Evolutionary conservation across 2,113 vertebrate genomes (phyloP).

Genomic region (Pagrus major): DNA sequence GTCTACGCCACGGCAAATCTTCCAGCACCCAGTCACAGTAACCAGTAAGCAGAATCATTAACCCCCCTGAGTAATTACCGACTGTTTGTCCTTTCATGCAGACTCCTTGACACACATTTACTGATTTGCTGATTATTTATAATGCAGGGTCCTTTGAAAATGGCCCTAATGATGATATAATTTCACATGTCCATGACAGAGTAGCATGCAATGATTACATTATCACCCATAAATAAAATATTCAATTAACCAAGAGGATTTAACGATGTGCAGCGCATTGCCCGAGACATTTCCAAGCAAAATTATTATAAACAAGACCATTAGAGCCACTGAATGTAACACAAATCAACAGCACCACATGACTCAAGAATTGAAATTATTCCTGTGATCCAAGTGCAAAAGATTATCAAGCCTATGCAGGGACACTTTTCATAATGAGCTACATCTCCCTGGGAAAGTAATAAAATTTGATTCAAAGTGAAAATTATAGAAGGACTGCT

Average conservation of each 20-base stretch:
- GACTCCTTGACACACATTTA: conserved; percentile 53
- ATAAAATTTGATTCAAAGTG: conserved; percentile 13
- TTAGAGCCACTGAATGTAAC: conserved; percentile 43
- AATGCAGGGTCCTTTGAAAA: conserved; percentile 37
- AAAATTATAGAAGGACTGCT: conserved; percentile 14
- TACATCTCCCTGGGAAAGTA: conserved; percentile 2
- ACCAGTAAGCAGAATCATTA: conserved; percentile 68
- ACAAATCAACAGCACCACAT: conserved; percentile 61
- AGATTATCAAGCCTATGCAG: conserved; percentile 27
- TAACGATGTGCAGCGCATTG: conserved; percentile 49
- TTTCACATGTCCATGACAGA: conserved; percentile 47
- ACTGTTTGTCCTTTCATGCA: conserved; percentile 71
- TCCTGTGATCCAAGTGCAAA: conserved; percentile 23
- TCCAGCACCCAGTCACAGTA: conserved; percentile 53
- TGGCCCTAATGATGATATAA: conserved; percentile 50
- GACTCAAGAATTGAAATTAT: conserved; percentile 37
- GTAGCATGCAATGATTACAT: conserved; percentile 73
- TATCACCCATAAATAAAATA: conserved; percentile 60
- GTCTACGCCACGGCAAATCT: conserved; percentile 33
- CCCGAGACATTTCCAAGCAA: conserved; percentile 59
- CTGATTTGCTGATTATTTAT: conserved; percentile 59
- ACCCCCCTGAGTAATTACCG: conserved; percentile 44
- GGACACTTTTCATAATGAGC: conserved; percentile 7
- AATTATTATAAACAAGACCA: conserved; percentile 43
- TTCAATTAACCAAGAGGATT: conserved; percentile 58